Evolutionary conservation across 1,140 invertebrate species (phyloP).

Genomic region (Triops cancriformis): DNA sequence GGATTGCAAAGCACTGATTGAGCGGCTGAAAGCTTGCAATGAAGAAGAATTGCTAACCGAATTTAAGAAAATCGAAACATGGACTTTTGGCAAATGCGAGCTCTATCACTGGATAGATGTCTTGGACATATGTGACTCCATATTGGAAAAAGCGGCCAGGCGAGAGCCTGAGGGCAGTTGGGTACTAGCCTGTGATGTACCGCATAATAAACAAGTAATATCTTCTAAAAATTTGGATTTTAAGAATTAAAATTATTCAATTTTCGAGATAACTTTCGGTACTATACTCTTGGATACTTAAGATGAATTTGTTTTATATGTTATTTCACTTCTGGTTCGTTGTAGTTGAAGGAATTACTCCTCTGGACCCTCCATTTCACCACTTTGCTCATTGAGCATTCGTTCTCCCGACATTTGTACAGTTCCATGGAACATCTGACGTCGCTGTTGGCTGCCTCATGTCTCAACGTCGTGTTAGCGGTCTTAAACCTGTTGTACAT

Average conservation of each 20-base stretch:
- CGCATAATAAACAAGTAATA: constrained; percentile 53
- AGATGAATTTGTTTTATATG: constrained; percentile 28
- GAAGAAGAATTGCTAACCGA: constrained; percentile 61
- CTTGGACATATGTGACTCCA: constrained; percentile 71
- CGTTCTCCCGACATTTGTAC: constrained; percentile 80
- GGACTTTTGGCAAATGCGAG: constrained; percentile 87
- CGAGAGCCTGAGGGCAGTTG: constrained; percentile 58
- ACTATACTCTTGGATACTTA: not conserved
- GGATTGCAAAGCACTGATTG: constrained; percentile 73
- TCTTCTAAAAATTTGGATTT: not conserved
- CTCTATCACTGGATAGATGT: constrained; percentile 84
- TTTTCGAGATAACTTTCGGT: constrained; percentile 13
- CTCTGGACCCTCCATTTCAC: constrained; percentile 74
- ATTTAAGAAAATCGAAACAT: constrained; percentile 65
- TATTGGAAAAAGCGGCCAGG: constrained; percentile 64
- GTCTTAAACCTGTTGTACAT: constrained; percentile 82
- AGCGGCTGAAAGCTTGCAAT: constrained; percentile 61
- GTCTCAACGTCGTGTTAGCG: constrained; percentile 77
- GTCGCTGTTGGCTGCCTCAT: constrained; percentile 69
- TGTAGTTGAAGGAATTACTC: constrained; percentile 62
- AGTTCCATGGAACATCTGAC: constrained; percentile 85
- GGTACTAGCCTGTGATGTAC: constrained; percentile 67
- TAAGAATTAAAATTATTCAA: constrained; percentile 13
- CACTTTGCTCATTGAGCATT: constrained; percentile 79
- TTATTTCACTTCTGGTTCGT: constrained; percentile 30